Base-by-base conservation (phyloP, 2,888 invertebrate genomes). In the Eupeodes luniger region DNA sequence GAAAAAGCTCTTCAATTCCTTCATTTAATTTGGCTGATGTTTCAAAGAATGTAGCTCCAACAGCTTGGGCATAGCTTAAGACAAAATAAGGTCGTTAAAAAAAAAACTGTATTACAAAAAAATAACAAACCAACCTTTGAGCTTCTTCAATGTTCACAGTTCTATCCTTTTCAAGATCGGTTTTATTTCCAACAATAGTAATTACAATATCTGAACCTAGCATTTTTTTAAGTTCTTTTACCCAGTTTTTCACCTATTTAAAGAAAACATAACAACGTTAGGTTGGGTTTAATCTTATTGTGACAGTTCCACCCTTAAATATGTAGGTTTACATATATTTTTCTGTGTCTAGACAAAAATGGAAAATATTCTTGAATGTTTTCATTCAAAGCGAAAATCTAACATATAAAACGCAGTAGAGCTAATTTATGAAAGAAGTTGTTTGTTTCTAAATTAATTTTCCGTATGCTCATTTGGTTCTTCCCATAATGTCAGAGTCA, bases 161-260 rank as follows among this genome's bases (percentile, higher is more conserved):
- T 90, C 99, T 95, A 90, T 98, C 97, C 92, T 97, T 97, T 92
- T 98, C 98, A 91, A 99, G 94, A 94, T 99, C 99, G 92, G 97
- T 96, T 95, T 99, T 99, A 94, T 99, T 99, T 70, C 99, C 99
- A 81, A 98, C 98, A 92, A 99, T 99, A 75, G 96, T 96, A 81
- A 99, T 94, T 90, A 97, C 96, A 90, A 99, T 97, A 91, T 98
- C 97, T 83, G 97, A 96, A 5, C 99, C 99, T 57, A 99, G 94
- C 97, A 99, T 99, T 94, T 98, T 98, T 90, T 97, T 96, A 80
- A 99, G 94, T 93, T 99, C 99, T 92, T 98, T 98, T 40, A 99
- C 99, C 99, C 99, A 99, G 93, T 96, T 98, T 94, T 99, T 98
- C 0, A 99, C 98, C 97, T 98, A 89, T 75, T 27, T 2, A 11